phyloP scores from a whole-genome alignment of 2,797 vertebrate species.

The Platalea minor region DNA sequence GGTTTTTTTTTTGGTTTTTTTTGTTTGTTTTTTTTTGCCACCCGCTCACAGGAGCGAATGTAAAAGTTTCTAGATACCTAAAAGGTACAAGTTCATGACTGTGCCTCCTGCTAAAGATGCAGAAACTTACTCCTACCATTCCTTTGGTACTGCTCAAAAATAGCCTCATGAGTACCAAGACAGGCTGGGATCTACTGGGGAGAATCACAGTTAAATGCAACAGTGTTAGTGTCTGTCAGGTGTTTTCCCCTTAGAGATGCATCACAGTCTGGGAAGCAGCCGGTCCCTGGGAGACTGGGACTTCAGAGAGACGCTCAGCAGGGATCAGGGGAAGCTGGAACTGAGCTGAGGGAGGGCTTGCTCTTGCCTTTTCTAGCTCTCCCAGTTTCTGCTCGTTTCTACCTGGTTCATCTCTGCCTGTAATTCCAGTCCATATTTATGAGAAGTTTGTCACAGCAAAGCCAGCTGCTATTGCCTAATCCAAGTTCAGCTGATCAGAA shows the following conservation, averaged over 20 bases:
- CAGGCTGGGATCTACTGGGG: not conserved
- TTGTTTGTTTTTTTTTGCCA: not conserved
- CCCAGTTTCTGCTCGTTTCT: not conserved
- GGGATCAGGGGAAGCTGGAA: not conserved
- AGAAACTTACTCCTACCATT: not conserved
- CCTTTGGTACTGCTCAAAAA: not conserved
- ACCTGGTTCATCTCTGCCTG: not conserved
- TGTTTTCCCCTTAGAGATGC: not conserved
- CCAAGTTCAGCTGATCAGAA: not conserved
- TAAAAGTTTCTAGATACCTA: not conserved
- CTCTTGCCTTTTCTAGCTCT: not conserved
- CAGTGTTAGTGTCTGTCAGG: not conserved
- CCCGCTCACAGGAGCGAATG: fast-evolving
- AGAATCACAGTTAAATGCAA: not conserved
- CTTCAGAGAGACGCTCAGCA: not conserved
- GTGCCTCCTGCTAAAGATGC: not conserved
- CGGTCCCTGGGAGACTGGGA: not conserved
- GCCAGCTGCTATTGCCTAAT: not conserved
- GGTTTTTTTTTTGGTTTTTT: too few relatives aligned
- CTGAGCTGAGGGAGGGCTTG: not conserved
- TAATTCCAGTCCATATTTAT: not conserved
- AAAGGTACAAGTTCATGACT: not conserved
- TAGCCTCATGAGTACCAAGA: not conserved
- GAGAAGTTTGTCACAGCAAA: not conserved
- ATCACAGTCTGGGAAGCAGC: not conserved